A percentile compares a stretch with the other conserved stretches of the same genome.
Evolutionary conservation across 2,888 invertebrate species (phyloP).

Genomic region (Agonopterix subpropinquella): DNA sequence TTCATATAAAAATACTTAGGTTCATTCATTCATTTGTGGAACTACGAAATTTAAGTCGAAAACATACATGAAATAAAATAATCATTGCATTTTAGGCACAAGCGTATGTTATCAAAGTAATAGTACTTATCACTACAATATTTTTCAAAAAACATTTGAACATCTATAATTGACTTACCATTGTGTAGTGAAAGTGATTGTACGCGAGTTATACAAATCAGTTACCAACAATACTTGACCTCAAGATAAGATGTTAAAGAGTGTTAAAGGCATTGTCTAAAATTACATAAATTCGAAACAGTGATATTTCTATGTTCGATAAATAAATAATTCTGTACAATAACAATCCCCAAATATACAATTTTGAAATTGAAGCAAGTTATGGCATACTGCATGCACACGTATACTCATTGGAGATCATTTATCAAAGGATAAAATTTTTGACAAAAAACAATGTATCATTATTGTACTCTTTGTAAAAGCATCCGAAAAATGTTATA

Average conservation of each 20-base stretch:
- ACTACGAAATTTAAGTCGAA: constrained; percentile 23
- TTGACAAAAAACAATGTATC: constrained; percentile 49
- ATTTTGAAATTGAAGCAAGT: constrained; percentile 30
- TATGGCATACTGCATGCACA: constrained; percentile 46
- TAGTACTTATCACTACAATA: constrained; percentile 30
- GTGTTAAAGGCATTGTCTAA: constrained; percentile 34
- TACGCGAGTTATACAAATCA: constrained; percentile 8
- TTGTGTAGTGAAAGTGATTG: neutral
- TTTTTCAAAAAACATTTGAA: constrained; percentile 43
- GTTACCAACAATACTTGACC: constrained; percentile 19
- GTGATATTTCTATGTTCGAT: constrained; percentile 32
- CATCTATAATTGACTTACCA: constrained; percentile 55
- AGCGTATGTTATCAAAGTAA: constrained; percentile 43
- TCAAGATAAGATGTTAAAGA: too few species aligned
- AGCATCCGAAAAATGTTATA: constrained; percentile 68
- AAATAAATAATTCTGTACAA: constrained; percentile 33
- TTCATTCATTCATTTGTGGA: constrained; percentile 32
- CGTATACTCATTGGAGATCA: constrained; percentile 57
- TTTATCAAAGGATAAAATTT: constrained; percentile 51
- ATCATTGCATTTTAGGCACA: constrained; percentile 48
- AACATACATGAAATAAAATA: constrained; percentile 17
- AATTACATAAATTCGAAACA: constrained; percentile 62
- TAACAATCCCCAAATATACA: constrained; percentile 30
- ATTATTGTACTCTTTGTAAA: constrained; percentile 59
- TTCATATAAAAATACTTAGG: constrained; percentile 7